Percentiles rank a stretch among this genome's conserved stretches.
Conservation (phyloP, 2,888 invertebrate species). For the Lepidocyrtoides sp. region DNA sequence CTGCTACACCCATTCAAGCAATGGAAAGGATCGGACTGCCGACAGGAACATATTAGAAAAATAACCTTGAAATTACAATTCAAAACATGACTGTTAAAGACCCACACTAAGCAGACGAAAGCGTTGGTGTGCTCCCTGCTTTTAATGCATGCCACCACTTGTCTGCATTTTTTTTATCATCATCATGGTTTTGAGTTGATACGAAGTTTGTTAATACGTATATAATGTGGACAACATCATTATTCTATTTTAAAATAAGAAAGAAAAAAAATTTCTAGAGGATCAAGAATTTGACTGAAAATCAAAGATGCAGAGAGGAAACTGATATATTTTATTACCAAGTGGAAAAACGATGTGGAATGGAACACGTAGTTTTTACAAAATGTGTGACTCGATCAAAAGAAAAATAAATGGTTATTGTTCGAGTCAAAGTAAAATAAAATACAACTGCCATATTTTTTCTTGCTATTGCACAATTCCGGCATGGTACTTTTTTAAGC, state of each 20-base stretch:
- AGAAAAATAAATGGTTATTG: neutral
- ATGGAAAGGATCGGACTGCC: too few relatives aligned
- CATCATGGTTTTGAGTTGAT: neutral
- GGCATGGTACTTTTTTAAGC: too few relatives aligned
- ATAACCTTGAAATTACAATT: constrained; percentile 32
- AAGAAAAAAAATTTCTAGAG: neutral
- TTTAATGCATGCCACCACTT: neutral
- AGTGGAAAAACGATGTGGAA: neutral
- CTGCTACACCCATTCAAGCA: too few relatives aligned
- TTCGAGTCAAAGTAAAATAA: neutral
- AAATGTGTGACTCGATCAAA: neutral
- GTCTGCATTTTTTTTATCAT: neutral
- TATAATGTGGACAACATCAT: neutral
- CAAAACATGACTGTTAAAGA: neutral
- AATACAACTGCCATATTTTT: neutral
- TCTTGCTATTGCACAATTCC: too few relatives aligned
- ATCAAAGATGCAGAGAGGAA: neutral
- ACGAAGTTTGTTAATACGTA: neutral
- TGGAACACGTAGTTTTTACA: too few relatives aligned
- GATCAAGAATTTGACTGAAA: neutral
- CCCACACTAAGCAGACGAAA: neutral
- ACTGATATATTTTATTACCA: neutral
- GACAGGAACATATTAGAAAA: neutral
- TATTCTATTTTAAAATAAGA: neutral
- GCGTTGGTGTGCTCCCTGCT: constrained; percentile 12